Percentiles rank a stretch among this genome's conserved stretches.
Conservation (phyloP, 30 jellyfish, hydroid and myxozoan species). For the Chrysaora quinquecirrha region DNA sequence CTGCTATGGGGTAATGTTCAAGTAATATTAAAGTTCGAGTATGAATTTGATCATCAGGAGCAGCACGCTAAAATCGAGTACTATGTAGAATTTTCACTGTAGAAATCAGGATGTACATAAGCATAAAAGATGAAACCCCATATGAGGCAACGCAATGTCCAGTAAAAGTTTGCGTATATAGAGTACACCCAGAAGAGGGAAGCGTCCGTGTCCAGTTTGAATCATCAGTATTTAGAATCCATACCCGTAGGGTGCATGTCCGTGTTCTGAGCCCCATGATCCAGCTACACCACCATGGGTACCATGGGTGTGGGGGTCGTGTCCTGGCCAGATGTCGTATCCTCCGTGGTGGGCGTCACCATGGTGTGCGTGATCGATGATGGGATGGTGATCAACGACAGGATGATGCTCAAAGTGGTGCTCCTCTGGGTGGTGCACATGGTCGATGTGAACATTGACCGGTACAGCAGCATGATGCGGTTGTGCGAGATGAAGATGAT, state of each 20-base stretch:
- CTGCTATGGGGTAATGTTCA: no score
- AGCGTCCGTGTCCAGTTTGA: no score
- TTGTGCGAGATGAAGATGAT: slow-evolving; percentile 41
- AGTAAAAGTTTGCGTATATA: no score
- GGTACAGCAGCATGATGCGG: slow-evolving; percentile 58
- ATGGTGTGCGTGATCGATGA: not conserved
- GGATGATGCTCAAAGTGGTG: slow-evolving; percentile 32
- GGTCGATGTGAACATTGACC: slow-evolving; percentile 68
- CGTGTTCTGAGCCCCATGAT: slow-evolving; percentile 64
- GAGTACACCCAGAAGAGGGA: no score
- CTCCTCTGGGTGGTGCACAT: slow-evolving; percentile 66
- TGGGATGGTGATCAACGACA: slow-evolving; percentile 15
- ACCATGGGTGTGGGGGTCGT: not conserved
- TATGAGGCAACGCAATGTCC: no score
- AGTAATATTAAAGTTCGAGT: no score
- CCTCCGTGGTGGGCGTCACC: not conserved
- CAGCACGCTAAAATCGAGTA: no score
- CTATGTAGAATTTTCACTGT: no score
- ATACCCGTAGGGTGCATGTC: slow-evolving; percentile 63
- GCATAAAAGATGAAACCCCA: no score
- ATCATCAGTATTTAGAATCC: slow-evolving; percentile 40
- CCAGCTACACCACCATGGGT: not conserved
- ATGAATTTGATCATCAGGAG: no score
- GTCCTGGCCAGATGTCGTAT: slow-evolving; percentile 5
- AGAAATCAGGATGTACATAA: no score